phyloP scores from a whole-genome alignment of 1,140 invertebrate genomes.

The Sitodiplosis mosellana region DNA sequence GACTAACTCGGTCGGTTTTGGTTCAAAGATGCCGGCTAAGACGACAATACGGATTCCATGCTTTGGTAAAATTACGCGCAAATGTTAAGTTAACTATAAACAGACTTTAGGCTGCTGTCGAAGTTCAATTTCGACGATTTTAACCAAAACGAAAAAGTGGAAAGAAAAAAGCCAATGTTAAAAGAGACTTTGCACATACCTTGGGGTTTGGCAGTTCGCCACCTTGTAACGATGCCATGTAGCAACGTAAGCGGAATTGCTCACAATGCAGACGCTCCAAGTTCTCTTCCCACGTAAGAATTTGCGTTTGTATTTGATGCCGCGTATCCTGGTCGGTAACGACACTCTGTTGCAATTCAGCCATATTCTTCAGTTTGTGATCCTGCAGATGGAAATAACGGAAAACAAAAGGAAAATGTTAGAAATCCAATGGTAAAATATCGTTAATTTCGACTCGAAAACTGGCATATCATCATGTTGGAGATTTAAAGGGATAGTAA shows the following conservation, averaged over 20 bases:
- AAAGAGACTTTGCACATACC: slow-evolving; percentile 31
- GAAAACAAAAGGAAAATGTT: slow-evolving; percentile 6
- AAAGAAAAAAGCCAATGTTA: too few species aligned
- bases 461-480: too few species aligned
- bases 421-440: not conserved
- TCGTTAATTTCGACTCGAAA: too few species aligned
- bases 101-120: too few species aligned
- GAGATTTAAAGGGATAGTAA: too few species aligned
- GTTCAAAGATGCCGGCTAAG: too few species aligned
- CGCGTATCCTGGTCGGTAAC: slow-evolving; percentile 80
- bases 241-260: slow-evolving; percentile 87
- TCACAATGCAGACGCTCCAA: slow-evolving; percentile 90
- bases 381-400: slow-evolving; percentile 43
- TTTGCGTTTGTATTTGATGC: slow-evolving; percentile 80
- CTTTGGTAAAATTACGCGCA: too few species aligned
- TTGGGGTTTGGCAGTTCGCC: slow-evolving; percentile 95
- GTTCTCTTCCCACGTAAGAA: slow-evolving; percentile 92
- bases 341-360: slow-evolving; percentile 86
- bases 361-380: slow-evolving; percentile 93
- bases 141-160: too few species aligned
- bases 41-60: too few species aligned
- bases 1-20: too few species aligned
- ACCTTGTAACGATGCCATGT: slow-evolving; percentile 90
- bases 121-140: too few species aligned
- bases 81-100: too few species aligned